Evolutionary conservation across 2,797 vertebrate genomes (phyloP).

Genomic region (Karalla daura): DNA sequence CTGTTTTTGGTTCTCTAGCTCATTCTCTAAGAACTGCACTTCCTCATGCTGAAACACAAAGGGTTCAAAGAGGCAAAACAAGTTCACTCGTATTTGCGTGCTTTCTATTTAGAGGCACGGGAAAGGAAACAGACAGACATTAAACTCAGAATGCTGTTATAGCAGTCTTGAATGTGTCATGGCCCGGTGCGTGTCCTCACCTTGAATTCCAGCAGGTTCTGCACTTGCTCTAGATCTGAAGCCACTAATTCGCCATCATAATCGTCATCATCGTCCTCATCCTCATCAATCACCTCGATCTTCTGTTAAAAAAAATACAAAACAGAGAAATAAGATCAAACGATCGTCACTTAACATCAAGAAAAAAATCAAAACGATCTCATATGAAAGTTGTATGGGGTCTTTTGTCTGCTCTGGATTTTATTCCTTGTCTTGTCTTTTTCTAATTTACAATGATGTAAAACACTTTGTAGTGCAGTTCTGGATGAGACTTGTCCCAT

Average conservation of each 20-base stretch:
- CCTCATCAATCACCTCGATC: slow-evolving; percentile 93
- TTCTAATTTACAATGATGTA: not conserved
- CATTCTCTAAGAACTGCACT: slow-evolving; percentile 94
- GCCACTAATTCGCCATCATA: slow-evolving; percentile 87
- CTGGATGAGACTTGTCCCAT: not conserved
- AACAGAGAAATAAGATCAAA: not conserved
- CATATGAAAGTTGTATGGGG: not conserved
- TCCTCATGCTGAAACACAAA: slow-evolving; percentile 91
- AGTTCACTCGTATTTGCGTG: not conserved
- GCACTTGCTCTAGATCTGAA: slow-evolving; percentile 93
- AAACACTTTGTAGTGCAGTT: not conserved
- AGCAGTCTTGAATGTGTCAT: not conserved
- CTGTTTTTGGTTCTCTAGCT: slow-evolving; percentile 95
- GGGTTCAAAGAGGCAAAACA: slow-evolving; percentile 9
- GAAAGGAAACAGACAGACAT: not conserved
- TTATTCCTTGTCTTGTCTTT: not conserved
- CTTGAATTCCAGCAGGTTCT: slow-evolving; percentile 94
- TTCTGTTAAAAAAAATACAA: slow-evolving; percentile 83
- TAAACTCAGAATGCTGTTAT: slow-evolving; percentile 5
- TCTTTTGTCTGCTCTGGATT: not conserved
- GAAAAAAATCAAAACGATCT: too few species aligned
- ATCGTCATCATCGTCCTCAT: slow-evolving; percentile 89
- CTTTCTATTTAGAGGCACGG: not conserved
- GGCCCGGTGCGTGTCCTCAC: slow-evolving; percentile 72
- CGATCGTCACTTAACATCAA: too few species aligned